These are phyloP conservation scores for Ranitomeya variabilis DNA, from an alignment of 2,113 vertebrate genomes.

Conservation along the genomic window DNA sequence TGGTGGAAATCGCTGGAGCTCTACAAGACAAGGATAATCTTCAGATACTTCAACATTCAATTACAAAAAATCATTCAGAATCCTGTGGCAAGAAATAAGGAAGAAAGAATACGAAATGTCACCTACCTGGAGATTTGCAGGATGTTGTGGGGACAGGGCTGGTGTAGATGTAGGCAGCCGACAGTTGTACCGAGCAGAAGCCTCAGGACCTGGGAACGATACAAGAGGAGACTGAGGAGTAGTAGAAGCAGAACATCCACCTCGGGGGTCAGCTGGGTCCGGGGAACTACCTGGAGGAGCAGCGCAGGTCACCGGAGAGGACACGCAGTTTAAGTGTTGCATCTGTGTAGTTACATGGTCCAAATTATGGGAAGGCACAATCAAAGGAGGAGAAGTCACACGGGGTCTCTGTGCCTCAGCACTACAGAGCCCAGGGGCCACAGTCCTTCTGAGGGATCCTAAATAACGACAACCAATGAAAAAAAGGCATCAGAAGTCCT, in stretches of 20 bases:
- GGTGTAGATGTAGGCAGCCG: constrained; percentile 63
- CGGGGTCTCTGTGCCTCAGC: constrained; percentile 54
- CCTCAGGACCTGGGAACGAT: constrained; percentile 65
- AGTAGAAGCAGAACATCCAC: not conserved
- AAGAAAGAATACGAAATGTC: not conserved
- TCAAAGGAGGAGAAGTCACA: constrained; percentile 66
- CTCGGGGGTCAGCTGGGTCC: not conserved
- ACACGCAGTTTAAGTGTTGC: constrained; percentile 66
- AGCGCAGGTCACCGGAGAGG: constrained; percentile 55
- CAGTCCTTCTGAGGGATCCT: constrained; percentile 61
- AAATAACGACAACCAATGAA: constrained; percentile 1
- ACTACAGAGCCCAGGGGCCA: constrained; percentile 41
- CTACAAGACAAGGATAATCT: constrained; percentile 58
- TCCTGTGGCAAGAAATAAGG: no score
- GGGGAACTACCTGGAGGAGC: not conserved
- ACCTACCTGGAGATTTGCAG: constrained; percentile 56
- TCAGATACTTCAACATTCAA: not conserved
- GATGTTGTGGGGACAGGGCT: constrained; percentile 61
- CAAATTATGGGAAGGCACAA: constrained; percentile 64
- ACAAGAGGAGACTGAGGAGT: not conserved
- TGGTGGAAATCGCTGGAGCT: constrained; percentile 56
- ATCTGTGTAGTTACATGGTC: constrained; percentile 76
- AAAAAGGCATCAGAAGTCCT: not conserved
- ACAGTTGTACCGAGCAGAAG: constrained; percentile 61
- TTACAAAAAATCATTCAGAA: no score